Evolutionary conservation across 1,140 invertebrate species (phyloP).

Genomic region (Magallana angulata): DNA sequence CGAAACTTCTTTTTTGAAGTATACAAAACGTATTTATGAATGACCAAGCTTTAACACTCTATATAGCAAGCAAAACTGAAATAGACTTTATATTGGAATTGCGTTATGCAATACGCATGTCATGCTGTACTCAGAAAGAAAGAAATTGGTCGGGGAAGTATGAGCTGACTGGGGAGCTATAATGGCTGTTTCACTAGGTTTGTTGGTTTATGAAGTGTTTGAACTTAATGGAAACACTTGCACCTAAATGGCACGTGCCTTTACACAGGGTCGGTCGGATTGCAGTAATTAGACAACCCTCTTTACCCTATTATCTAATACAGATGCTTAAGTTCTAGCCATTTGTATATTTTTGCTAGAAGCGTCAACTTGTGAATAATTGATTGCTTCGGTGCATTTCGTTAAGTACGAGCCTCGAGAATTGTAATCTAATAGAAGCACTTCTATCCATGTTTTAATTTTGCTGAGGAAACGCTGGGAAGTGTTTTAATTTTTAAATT

Average conservation of each 20-base stretch:
- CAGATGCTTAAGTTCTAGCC: not conserved
- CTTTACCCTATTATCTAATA: not conserved
- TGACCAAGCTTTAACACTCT: no score
- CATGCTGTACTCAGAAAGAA: no score
- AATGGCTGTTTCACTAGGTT: conserved; percentile 7
- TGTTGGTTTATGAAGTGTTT: conserved; percentile 14
- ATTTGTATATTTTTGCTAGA: not conserved
- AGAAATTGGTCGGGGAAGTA: no score
- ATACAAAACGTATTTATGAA: no score
- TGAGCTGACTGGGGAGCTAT: not conserved
- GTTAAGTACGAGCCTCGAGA: not conserved
- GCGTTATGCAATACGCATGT: no score
- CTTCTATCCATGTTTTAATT: no score
- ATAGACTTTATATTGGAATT: no score
- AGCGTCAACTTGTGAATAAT: not conserved
- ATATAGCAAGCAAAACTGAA: no score
- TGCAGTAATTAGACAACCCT: not conserved
- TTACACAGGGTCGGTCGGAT: not conserved
- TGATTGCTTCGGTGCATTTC: not conserved
- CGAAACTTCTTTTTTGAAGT: no score
- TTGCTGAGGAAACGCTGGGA: no score
- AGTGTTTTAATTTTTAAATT: no score
- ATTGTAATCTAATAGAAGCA: not conserved
- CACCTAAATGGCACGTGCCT: not conserved
- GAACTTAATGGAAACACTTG: not conserved